These are phyloP conservation scores for Shargacucullia verbasci DNA, from an alignment of 2,888 invertebrate species.

Conservation along the genomic window DNA sequence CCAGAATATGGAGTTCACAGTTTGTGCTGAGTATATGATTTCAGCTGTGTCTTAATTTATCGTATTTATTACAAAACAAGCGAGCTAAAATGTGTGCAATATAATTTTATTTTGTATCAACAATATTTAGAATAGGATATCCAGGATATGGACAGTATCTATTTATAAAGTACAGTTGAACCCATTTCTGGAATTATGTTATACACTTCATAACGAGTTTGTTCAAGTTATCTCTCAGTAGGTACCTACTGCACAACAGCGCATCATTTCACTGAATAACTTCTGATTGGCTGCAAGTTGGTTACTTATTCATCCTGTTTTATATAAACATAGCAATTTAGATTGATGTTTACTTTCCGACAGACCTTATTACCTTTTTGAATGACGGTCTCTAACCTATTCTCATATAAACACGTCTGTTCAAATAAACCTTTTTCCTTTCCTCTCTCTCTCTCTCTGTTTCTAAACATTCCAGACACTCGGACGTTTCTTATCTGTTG, in stretches of 20 bases:
- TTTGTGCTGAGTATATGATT: conserved; percentile 18
- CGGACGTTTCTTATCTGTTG: conserved; percentile 37
- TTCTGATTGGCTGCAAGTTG: background rate
- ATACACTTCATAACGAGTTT: background rate
- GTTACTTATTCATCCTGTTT: background rate
- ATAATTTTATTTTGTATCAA: too few relatives aligned
- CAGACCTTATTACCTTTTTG: background rate
- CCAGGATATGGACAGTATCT: too few relatives aligned
- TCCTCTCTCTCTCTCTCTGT: conserved; percentile 13
- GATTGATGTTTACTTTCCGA: background rate
- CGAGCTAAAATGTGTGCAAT: too few relatives aligned
- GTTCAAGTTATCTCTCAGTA: background rate
- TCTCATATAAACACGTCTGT: conserved; percentile 5
- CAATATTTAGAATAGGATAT: too few relatives aligned
- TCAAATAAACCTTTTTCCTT: conserved; percentile 3
- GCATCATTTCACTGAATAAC: conserved; percentile 7
- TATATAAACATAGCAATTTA: conserved; percentile 2
- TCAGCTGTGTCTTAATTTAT: conserved; percentile 35
- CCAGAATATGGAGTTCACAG: conserved; percentile 19
- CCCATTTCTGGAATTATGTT: background rate
- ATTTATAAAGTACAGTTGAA: too few relatives aligned
- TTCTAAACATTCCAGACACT: conserved; percentile 15
- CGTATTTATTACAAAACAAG: conserved; percentile 13
- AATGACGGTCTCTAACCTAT: background rate
- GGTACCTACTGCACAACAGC: too few relatives aligned